A percentile compares a stretch with the other conserved stretches of the same genome.
phyloP scores from a whole-genome alignment of 2,113 vertebrate species.

The Gobiocypris rarus region DNA sequence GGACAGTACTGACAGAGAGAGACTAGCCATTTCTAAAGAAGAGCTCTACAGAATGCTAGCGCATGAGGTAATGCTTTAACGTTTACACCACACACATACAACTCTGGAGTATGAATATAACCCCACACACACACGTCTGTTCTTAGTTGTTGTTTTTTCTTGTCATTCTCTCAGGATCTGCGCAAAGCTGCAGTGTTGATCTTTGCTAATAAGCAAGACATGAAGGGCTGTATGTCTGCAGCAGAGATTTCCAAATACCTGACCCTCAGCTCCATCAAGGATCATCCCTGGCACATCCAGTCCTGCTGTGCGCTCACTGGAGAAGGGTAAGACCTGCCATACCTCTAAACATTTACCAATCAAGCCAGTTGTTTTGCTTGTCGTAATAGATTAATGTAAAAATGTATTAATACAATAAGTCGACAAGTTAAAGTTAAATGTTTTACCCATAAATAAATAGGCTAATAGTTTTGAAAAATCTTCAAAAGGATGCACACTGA shows the following conservation, averaged over 20 bases:
- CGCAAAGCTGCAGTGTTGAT: conserved; percentile 94
- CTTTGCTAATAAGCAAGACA: conserved; percentile 98
- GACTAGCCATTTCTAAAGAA: conserved; percentile 96
- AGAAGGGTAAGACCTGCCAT: conserved; percentile 82
- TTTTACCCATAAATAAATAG: too few species aligned
- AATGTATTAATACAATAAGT: too few species aligned
- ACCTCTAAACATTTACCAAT: not conserved
- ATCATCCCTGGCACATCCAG: conserved; percentile 99
- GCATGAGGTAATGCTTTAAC: conserved; percentile 85
- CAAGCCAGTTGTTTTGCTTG: not conserved
- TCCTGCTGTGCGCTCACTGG: conserved; percentile 97
- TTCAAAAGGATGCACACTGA: too few species aligned
- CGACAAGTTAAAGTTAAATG: too few species aligned
- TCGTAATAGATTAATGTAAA: not conserved
- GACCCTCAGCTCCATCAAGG: conserved; percentile 94
- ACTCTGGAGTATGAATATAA: not conserved
- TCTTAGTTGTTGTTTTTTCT: too few species aligned
- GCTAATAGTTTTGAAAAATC: too few species aligned
- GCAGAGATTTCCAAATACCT: conserved; percentile 97
- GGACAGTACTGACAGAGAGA: conserved; percentile 97
- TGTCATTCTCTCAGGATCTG: conserved; percentile 79
- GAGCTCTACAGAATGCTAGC: conserved; percentile 97
- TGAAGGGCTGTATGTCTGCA: conserved; percentile 96
- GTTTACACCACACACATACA: conserved; percentile 1
- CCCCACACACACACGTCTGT: too few species aligned